Conservation (phyloP, 2,888 invertebrate genomes). For the Oscheius sp. region DNA sequence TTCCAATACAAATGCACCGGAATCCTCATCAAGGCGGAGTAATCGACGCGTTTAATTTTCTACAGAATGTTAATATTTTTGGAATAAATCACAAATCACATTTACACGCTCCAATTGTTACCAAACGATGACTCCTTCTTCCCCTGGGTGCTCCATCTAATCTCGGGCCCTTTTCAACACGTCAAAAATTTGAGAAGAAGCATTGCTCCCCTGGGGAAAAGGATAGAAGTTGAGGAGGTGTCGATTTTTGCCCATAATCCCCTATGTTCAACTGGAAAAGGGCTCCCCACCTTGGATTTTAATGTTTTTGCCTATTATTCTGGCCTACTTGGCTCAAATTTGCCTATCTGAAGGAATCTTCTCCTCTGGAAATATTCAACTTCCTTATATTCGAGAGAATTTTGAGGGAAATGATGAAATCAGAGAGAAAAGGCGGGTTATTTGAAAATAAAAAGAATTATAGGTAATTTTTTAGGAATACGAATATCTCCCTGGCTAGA, state of each 20-base stretch:
- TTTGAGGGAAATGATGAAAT: neutral
- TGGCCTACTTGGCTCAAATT: neutral
- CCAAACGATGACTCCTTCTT: conserved; percentile 76
- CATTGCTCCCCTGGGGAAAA: conserved; percentile 12
- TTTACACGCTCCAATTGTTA: conserved; percentile 90
- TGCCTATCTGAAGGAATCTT: neutral
- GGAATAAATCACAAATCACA: conserved; percentile 80
- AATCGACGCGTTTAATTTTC: too few relatives aligned
- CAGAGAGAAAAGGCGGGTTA: neutral
- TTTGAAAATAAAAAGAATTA: neutral
- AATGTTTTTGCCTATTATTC: neutral
- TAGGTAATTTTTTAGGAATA: neutral
- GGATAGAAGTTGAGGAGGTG: neutral
- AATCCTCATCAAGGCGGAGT: neutral
- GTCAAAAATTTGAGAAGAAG: conserved; percentile 25
- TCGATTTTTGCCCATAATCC: neutral
- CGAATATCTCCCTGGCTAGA: neutral
- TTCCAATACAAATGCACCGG: neutral
- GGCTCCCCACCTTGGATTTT: neutral
- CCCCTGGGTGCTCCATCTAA: neutral
- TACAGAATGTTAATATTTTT: too few relatives aligned
- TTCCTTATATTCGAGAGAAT: neutral
- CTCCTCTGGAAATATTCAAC: neutral
- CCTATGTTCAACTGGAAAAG: neutral
- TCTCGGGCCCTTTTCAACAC: conserved; percentile 20